A percentile compares a stretch with the other conserved stretches of the same genome.
Evolutionary conservation across 2,113 vertebrate species (phyloP).

Genomic region (Empidonax traillii): DNA sequence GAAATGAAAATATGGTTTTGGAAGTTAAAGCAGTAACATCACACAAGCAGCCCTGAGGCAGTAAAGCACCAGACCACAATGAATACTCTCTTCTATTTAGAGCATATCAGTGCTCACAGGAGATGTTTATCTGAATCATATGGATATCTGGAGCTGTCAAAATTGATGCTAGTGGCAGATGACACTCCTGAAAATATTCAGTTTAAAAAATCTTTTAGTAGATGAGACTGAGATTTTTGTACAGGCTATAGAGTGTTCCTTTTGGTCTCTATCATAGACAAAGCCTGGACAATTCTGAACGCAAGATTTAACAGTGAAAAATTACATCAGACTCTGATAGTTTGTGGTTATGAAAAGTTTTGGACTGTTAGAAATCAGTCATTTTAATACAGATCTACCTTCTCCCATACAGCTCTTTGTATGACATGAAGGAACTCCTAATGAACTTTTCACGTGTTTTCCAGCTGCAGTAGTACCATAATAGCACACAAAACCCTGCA

Average conservation of each 20-base stretch:
- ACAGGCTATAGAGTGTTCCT: background rate
- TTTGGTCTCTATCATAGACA: background rate
- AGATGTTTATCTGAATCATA: background rate
- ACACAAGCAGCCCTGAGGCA: background rate
- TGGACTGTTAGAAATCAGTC: accelerated
- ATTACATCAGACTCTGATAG: background rate
- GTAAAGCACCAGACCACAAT: background rate
- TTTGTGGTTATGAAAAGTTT: background rate
- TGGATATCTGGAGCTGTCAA: background rate
- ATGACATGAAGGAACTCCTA: background rate
- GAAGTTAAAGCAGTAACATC: background rate
- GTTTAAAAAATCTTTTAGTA: background rate
- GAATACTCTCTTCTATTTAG: background rate
- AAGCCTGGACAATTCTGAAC: background rate
- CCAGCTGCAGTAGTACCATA: background rate
- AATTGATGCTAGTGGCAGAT: background rate
- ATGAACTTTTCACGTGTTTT: background rate
- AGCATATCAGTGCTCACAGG: background rate
- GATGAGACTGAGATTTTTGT: background rate
- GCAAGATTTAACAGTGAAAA: background rate
- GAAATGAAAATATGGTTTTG: background rate
- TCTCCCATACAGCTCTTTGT: background rate
- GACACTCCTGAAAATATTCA: background rate
- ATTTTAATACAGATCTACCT: background rate
- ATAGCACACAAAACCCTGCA: background rate